Conservation (phyloP, 2,113 vertebrate genomes). For the Callipepla squamata region DNA sequence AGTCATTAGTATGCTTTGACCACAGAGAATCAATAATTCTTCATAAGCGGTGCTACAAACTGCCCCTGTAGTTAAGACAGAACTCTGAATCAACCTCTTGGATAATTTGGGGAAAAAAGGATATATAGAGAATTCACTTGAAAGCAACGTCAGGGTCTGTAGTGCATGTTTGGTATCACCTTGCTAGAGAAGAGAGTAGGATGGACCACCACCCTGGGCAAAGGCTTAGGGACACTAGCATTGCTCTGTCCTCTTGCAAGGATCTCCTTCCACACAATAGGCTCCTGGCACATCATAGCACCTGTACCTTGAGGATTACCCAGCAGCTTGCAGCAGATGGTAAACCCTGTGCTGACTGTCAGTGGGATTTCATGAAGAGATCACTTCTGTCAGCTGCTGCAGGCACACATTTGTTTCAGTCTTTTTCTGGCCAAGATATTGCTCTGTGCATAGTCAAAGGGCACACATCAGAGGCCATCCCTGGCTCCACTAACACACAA, state of each 20-base stretch:
- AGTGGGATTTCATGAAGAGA: not conserved
- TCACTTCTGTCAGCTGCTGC: not conserved
- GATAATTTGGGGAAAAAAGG: not conserved
- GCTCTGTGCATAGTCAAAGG: not conserved
- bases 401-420: not conserved
- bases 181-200: not conserved
- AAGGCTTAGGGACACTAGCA: not conserved
- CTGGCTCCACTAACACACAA: not conserved
- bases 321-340: not conserved
- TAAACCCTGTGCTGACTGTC: not conserved
- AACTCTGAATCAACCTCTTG: not conserved
- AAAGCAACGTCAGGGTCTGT: not conserved
- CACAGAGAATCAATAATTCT: not conserved
- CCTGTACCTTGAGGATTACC: not conserved
- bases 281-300: rapidly evolving
- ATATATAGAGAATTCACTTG: not conserved
- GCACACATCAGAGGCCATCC: no score
- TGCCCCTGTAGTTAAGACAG: not conserved
- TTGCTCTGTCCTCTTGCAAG: not conserved
- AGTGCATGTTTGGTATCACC: not conserved
- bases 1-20: not conserved
- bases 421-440: not conserved
- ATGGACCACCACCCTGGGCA: not conserved
- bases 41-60: not conserved
- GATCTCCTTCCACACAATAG: not conserved